A percentile compares a stretch with the other conserved stretches of the same genome.
Evolutionary conservation across 2,113 vertebrate genomes (phyloP).

Genomic region (Oceanodroma tethys): DNA sequence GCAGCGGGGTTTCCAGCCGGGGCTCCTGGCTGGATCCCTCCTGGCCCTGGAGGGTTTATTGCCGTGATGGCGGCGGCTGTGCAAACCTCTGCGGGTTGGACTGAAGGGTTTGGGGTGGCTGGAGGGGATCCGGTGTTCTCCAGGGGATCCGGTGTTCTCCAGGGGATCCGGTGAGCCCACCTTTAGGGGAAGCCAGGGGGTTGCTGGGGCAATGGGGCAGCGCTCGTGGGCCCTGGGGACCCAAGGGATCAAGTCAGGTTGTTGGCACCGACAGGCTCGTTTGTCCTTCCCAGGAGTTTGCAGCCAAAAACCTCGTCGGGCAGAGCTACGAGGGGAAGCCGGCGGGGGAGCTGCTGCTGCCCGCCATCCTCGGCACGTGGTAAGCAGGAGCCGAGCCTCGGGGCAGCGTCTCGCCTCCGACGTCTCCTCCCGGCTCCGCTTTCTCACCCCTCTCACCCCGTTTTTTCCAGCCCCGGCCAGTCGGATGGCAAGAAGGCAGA

Average conservation of each 20-base stretch:
- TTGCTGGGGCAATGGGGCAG: not conserved
- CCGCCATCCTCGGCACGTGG: conserved; percentile 77
- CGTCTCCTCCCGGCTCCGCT: accelerated
- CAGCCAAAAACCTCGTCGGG: conserved; percentile 67
- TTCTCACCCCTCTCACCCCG: not conserved
- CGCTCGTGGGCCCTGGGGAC: not conserved
- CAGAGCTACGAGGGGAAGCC: conserved; percentile 58
- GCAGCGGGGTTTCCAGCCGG: accelerated
- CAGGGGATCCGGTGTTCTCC: not conserved
- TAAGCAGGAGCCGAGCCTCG: not conserved
- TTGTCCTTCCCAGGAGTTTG: conserved; percentile 75
- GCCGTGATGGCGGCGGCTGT: accelerated
- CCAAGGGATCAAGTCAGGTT: not conserved
- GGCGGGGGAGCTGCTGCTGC: conserved; percentile 80
- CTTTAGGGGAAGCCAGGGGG: not conserved
- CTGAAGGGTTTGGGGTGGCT: not conserved
- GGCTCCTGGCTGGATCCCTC: accelerated
- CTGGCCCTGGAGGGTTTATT: accelerated
- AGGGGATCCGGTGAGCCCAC: not conserved
- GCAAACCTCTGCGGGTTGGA: too few relatives aligned
- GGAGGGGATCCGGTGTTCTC: not conserved
- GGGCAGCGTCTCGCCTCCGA: accelerated
- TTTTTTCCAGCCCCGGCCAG: not conserved
- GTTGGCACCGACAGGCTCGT: not conserved
- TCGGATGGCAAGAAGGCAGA: conserved; percentile 10